Base-by-base conservation (phyloP, 2,888 invertebrate species). In the Orthosia incerta region DNA sequence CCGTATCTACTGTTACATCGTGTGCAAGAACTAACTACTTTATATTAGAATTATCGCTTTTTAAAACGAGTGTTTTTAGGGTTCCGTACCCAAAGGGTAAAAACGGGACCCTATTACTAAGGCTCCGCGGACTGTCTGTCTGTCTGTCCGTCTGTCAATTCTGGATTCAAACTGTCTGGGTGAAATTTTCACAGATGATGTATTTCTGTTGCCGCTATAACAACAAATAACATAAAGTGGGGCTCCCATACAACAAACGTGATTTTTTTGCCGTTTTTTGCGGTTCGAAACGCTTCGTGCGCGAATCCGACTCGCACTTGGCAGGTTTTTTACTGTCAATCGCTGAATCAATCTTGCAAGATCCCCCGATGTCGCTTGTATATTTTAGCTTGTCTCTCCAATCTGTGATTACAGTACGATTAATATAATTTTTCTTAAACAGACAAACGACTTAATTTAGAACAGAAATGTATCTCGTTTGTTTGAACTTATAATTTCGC, bases 401-500 rank as follows among this genome's bases (percentile, higher is more conserved):
- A 59, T 74, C 53, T 66, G 16, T 26, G 61, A 50, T 51, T 20
- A 50, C 20, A 13, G 20, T 57, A 39, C 23, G 18, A 64, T 69
- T 55, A 62, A 46, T 45, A 56, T 55, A 48, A 51, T 68, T 55
- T 55, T 59, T 56, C 20, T 59, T 59, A 80, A 66, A 55, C 12
- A 53, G 18, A 61, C 66, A 64, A 61, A 61, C 46, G 59, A 69
- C 67, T 60, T 66, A 81, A 71, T 76, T 76, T 69, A 46, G 67
- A 66, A 56, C 31, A 65, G 59, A 68, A 80, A 81, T 81, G 46
- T 61, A 71, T 81, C 82, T 86, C 73, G 80, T 86, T 87, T 84
- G 81, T 85, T 78, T 79, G 85, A 89, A 87, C 86, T 89, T 91
- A 90, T 91, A 91, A 92, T 93, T 92, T 90, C 86, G 82, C 85